These are phyloP conservation scores for Oncorhynchus nerka DNA, from an alignment of 2,113 vertebrate species.

Conservation along the genomic window DNA sequence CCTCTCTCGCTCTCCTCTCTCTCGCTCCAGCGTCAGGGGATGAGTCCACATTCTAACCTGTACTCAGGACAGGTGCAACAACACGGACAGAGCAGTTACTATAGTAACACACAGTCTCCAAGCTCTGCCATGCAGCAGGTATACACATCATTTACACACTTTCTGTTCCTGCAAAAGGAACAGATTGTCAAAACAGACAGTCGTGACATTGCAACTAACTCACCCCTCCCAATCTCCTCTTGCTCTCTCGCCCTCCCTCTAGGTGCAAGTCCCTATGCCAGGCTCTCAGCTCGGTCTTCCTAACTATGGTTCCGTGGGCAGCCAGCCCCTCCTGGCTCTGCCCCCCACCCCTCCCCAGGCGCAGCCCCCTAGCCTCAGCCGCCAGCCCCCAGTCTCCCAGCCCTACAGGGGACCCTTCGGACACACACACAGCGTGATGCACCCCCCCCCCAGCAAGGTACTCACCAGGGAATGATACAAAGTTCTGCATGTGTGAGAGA, in stretches of 20 bases:
- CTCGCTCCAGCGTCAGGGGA: slow-evolving; percentile 78
- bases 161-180: too few relatives aligned
- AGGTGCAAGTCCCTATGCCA: slow-evolving; percentile 90
- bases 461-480: background rate
- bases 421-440: slow-evolving; percentile 86
- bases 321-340: slow-evolving; percentile 91
- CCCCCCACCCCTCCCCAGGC: slow-evolving; percentile 87
- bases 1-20: too few relatives aligned
- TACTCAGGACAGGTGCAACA: slow-evolving; percentile 96
- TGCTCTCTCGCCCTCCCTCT: background rate
- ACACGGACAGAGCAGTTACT: slow-evolving; percentile 91
- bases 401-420: slow-evolving; percentile 89
- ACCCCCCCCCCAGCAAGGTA: slow-evolving; percentile 88
- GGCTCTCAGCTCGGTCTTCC: slow-evolving; percentile 91
- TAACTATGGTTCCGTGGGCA: slow-evolving; percentile 89
- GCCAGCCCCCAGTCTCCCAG: slow-evolving; percentile 86
- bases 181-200: too few relatives aligned
- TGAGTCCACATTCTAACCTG: slow-evolving; percentile 95
- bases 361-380: slow-evolving; percentile 77
- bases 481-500: background rate
- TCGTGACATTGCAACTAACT: too few relatives aligned
- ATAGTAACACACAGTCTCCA: slow-evolving; percentile 67
- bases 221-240: too few relatives aligned
- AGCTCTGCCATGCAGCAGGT: slow-evolving; percentile 80
- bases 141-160: slow-evolving; percentile 34